Conservation (phyloP, 2,797 vertebrate genomes). For the Urosaurus nigricauda region DNA sequence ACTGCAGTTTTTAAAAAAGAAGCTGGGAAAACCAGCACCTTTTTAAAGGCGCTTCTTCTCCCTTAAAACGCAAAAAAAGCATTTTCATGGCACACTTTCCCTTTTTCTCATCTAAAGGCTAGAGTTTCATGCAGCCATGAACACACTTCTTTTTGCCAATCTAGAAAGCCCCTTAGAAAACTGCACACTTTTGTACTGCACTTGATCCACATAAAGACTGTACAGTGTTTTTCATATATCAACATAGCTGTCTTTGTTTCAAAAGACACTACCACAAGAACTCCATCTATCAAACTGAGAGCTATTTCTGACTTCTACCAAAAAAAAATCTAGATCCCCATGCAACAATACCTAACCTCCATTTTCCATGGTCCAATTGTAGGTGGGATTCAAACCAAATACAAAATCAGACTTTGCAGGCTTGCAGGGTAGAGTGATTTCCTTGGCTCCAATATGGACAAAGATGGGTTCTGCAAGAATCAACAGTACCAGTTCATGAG, state of each 20-base stretch:
- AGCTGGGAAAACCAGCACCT: too few species aligned
- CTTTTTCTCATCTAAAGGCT: too few species aligned
- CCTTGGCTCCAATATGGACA: constrained; percentile 29
- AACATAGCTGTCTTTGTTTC: not conserved
- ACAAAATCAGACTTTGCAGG: not conserved
- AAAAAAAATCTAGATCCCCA: not conserved
- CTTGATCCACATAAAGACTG: not conserved
- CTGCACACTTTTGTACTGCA: not conserved
- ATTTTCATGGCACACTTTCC: too few species aligned
- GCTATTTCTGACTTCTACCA: not conserved
- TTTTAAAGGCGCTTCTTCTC: too few species aligned
- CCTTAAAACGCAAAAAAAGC: too few species aligned
- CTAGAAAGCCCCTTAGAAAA: too few species aligned
- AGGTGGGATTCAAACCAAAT: constrained; percentile 21
- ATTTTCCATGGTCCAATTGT: constrained; percentile 34
- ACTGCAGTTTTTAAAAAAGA: too few species aligned
- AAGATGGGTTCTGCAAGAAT: constrained; percentile 32
- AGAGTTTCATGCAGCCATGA: too few species aligned
- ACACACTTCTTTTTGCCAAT: too few species aligned
- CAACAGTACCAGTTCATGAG: not conserved
- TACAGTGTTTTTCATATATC: not conserved
- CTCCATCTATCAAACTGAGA: not conserved
- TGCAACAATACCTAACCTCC: constrained; percentile 22
- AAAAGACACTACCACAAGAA: not conserved
- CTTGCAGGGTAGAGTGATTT: constrained; percentile 21